Conservation (phyloP, 1,140 invertebrate species). For the Brachionus sp. region DNA sequence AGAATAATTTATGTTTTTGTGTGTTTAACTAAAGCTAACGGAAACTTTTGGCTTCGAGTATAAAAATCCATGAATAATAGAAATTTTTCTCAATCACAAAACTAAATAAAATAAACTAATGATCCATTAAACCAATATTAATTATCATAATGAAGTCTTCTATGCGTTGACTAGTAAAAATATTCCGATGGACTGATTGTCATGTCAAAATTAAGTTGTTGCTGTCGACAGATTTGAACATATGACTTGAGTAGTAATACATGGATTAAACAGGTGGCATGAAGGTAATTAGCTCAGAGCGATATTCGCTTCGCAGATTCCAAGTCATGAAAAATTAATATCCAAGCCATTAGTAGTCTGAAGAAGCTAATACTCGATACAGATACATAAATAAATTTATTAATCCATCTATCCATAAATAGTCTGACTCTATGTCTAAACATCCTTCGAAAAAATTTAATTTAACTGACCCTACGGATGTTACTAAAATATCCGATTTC, state of each 20-base stretch:
- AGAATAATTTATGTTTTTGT: neutral
- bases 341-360: neutral
- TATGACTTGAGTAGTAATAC: neutral
- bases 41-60: neutral
- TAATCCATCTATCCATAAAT: neutral
- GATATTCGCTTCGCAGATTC: neutral
- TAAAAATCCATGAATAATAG: slow-evolving; percentile 29
- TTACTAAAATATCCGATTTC: neutral
- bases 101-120: slow-evolving; percentile 33
- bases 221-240: neutral
- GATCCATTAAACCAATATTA: slow-evolving; percentile 24
- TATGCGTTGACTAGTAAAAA: neutral
- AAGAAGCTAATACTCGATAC: too few relatives aligned
- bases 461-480: neutral
- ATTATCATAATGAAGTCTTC: slow-evolving; percentile 14
- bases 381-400: neutral
- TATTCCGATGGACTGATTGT: neutral
- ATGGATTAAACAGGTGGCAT: neutral
- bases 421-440: too few relatives aligned
- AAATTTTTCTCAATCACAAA: neutral
- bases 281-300: neutral
- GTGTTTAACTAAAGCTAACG: neutral
- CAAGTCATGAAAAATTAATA: neutral
- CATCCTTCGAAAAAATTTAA: too few relatives aligned
- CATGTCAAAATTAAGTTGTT: slow-evolving; percentile 40